Conservation (phyloP, 2,888 invertebrate species). For the Caenorhabditis sp. region DNA sequence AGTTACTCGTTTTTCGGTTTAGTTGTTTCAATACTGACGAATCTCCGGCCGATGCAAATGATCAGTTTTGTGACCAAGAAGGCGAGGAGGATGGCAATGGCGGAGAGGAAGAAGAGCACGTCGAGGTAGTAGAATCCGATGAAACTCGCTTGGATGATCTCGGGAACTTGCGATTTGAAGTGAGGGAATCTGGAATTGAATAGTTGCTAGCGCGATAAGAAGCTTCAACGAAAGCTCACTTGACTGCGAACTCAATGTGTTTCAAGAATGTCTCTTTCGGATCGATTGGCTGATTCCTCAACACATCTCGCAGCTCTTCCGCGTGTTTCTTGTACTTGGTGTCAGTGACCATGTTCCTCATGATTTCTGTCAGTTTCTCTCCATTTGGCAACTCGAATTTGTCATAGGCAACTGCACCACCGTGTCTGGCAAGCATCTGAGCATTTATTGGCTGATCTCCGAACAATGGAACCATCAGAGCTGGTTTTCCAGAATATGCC, state of each 20-base stretch:
- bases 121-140: constrained; percentile 18
- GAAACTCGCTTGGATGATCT: neutral
- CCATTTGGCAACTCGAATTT: constrained; percentile 38
- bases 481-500: constrained; percentile 42
- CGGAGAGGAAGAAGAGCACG: neutral
- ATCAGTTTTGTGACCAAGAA: neutral
- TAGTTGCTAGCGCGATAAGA: no score
- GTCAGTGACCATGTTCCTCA: constrained; percentile 7
- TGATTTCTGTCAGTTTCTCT: constrained; percentile 5
- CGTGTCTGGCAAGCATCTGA: constrained; percentile 39
- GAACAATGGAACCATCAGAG: constrained; percentile 39
- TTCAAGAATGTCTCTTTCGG: constrained; percentile 45
- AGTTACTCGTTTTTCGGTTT: constrained; percentile 7
- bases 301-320: constrained; percentile 12
- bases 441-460: constrained; percentile 44
- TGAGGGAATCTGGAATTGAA: constrained; percentile 7
- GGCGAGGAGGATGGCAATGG: neutral
- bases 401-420: constrained; percentile 34
- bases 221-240: no score
- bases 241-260: constrained; percentile 49
- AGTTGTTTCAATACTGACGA: neutral
- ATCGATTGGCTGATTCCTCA: constrained; percentile 49
- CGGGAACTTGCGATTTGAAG: constrained; percentile 12
- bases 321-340: constrained; percentile 29
- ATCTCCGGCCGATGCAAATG: neutral